Percentiles rank a stretch among this genome's conserved stretches.
These are phyloP conservation scores for Sphecodes monilicornis DNA, from an alignment of 2,888 invertebrate genomes.

Conservation along the genomic window DNA sequence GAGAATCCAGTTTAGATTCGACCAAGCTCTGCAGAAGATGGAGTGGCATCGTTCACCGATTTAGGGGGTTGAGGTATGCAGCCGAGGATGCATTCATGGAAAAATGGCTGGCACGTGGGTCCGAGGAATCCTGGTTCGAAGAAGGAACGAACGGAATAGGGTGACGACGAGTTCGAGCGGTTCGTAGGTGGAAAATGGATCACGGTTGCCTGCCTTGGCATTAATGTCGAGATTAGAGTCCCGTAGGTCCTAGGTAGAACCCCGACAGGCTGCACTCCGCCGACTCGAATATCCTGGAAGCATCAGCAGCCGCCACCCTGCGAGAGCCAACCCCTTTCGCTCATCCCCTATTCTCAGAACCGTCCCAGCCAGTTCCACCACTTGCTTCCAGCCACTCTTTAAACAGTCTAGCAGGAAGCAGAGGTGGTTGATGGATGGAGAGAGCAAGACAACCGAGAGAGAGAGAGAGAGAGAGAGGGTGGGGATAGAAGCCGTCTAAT, in stretches of 20 bases:
- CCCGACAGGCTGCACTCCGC: constrained; percentile 53
- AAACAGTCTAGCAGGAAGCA: constrained; percentile 73
- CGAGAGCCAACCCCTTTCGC: constrained; percentile 36
- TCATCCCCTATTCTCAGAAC: constrained; percentile 31
- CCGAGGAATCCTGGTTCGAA: not conserved
- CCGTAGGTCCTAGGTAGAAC: constrained; percentile 17
- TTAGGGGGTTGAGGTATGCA: not conserved
- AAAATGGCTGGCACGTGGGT: constrained; percentile 36
- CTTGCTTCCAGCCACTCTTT: constrained; percentile 75
- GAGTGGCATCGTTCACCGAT: not conserved
- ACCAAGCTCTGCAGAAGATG: not conserved
- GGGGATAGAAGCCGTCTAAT: constrained; percentile 72
- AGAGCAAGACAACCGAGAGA: constrained; percentile 20
- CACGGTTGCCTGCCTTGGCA: constrained; percentile 75
- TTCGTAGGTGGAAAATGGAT: constrained; percentile 70
- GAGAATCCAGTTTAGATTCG: not conserved
- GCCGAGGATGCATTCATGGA: not conserved
- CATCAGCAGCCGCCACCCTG: constrained; percentile 44
- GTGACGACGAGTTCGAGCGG: constrained; percentile 34
- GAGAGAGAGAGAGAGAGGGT: constrained; percentile 14
- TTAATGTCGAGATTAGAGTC: constrained; percentile 77
- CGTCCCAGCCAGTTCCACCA: constrained; percentile 40
- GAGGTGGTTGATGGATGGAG: constrained; percentile 31
- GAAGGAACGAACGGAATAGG: constrained; percentile 21
- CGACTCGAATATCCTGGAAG: constrained; percentile 58